Conservation (phyloP, 2,888 invertebrate species). For the Mythimna ferrago region DNA sequence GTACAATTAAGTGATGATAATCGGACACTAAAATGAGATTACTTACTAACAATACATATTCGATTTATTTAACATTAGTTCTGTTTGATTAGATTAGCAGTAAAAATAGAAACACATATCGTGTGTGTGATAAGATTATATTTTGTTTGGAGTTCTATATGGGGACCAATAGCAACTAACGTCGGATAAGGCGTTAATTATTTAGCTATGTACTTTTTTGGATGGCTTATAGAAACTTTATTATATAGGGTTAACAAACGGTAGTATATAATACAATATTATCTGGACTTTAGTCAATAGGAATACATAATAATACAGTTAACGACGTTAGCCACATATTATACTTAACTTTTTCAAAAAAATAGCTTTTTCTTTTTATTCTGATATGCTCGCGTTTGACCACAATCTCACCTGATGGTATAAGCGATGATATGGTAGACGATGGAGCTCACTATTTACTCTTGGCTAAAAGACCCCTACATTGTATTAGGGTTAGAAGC, state of each 20-base stretch:
- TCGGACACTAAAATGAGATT: constrained; percentile 30
- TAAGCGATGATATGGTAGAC: no score
- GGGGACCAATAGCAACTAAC: constrained; percentile 5
- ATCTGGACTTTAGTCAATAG: no score
- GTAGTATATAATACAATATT: no score
- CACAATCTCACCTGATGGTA: no score
- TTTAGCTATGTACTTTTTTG: background rate
- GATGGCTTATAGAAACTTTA: background rate
- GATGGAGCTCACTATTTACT: no score
- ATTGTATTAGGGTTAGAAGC: background rate
- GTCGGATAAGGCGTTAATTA: background rate
- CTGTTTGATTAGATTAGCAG: constrained; percentile 37
- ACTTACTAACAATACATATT: background rate
- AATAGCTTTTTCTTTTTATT: no score
- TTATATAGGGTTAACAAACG: background rate
- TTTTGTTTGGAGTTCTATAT: constrained; percentile 3
- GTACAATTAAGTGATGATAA: constrained; percentile 27
- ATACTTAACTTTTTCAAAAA: no score
- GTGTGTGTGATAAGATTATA: constrained; percentile 25
- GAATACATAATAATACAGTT: no score
- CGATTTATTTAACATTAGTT: constrained; percentile 12
- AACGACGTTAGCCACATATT: no score
- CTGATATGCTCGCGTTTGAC: no score
- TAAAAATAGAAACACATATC: constrained; percentile 36
- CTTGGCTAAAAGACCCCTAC: no score